Percentiles rank a stretch among this genome's conserved stretches.
These are phyloP conservation scores for Maniola jurtina DNA, from an alignment of 1,140 invertebrate genomes.

Conservation along the genomic window DNA sequence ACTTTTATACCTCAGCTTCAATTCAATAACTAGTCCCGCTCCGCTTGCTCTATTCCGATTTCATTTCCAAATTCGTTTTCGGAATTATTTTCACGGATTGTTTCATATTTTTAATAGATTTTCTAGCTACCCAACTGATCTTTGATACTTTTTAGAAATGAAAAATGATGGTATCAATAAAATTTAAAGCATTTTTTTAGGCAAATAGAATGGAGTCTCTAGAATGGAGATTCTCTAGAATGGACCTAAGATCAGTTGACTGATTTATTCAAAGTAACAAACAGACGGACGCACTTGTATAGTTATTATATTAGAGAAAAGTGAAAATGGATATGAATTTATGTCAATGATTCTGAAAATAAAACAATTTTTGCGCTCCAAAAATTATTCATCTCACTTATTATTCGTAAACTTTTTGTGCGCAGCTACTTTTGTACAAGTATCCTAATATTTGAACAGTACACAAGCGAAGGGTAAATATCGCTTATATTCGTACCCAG, in stretches of 20 bases:
- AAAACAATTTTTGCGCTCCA: too few species aligned
- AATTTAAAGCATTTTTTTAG: too few species aligned
- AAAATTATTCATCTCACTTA: too few species aligned
- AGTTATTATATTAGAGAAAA: too few species aligned
- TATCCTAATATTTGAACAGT: not conserved
- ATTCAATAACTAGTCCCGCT: slow-evolving; percentile 37
- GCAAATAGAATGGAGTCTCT: too few species aligned
- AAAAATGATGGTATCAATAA: too few species aligned
- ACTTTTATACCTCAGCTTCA: slow-evolving; percentile 34
- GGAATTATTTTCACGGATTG: slow-evolving; percentile 26
- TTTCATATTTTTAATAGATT: slow-evolving; percentile 13
- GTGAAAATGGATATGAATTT: too few species aligned
- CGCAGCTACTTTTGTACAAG: not conserved
- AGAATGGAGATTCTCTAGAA: too few species aligned
- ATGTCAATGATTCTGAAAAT: too few species aligned
- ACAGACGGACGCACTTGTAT: too few species aligned
- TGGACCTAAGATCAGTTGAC: too few species aligned
- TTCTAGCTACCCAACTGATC: not conserved
- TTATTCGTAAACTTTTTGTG: not conserved
- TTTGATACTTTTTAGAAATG: not conserved
- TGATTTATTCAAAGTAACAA: too few species aligned
- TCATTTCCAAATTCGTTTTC: slow-evolving; percentile 31
- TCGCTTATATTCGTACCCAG: slow-evolving; percentile 1
- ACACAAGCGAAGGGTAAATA: not conserved
- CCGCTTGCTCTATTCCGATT: slow-evolving; percentile 28